These are phyloP conservation scores for Shargacucullia verbasci DNA, from an alignment of 2,888 invertebrate genomes.

Conservation along the genomic window DNA sequence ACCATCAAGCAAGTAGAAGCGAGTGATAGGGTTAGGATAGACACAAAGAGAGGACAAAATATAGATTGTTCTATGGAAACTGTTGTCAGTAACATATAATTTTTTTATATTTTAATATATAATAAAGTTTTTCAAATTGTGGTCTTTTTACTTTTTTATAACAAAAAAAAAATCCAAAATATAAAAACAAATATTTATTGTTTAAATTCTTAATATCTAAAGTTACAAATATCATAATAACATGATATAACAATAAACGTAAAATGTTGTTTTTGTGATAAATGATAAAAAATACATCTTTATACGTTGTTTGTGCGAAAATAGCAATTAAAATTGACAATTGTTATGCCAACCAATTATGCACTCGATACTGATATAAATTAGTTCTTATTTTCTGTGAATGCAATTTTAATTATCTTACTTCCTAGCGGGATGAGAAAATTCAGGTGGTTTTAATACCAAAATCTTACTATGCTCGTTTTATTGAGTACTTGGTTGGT, in stretches of 20 bases:
- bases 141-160: too few relatives aligned
- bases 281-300: conserved; percentile 8
- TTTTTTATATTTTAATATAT: background rate
- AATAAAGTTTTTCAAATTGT: background rate
- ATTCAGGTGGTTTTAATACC: too few relatives aligned
- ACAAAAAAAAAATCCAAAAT: conserved; percentile 1
- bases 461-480: too few relatives aligned
- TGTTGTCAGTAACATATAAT: conserved; percentile 32
- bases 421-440: too few relatives aligned
- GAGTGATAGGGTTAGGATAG: conserved; percentile 39
- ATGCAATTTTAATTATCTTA: too few relatives aligned
- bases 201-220: conserved; percentile 24
- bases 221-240: conserved; percentile 10
- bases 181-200: conserved; percentile 23
- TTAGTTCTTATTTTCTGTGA: too few relatives aligned
- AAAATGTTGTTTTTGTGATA: background rate
- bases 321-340: background rate
- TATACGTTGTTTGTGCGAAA: background rate
- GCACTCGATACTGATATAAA: too few relatives aligned
- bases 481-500: too few relatives aligned
- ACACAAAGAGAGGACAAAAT: conserved; percentile 16
- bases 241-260: conserved; percentile 2
- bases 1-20: conserved; percentile 76
- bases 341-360: background rate
- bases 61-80: conserved; percentile 26